Base-by-base conservation (phyloP, 2,888 invertebrate species). In the Pseudococcus jackbeardsleyi region DNA sequence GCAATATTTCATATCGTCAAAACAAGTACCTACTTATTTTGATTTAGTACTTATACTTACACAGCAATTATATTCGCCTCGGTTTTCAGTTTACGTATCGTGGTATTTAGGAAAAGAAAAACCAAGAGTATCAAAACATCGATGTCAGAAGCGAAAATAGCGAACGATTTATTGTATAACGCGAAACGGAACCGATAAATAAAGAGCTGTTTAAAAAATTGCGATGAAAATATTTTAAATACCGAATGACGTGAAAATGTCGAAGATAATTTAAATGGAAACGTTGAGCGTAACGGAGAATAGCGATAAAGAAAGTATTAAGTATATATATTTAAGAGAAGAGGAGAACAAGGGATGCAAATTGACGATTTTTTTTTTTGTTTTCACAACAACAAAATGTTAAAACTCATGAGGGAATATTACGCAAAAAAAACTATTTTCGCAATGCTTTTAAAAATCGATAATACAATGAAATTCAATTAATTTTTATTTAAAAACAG, bases 401-500 rank as follows among this genome's bases (percentile, higher is more conserved):
- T 33, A 5, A 33, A 72, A 72, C 68, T 72, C 68, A 72, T 72
- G 33, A 72, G 68, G 33, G 68, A 72, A 72, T 72, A 72, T 72
- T 72, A 33, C 33, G 26, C 33, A 33, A 33, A 33, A 72, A 72
- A 72, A 72, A 72, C 68, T 26, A 72, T 33, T 72, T 72, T 26
- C 12, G 68, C 33, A 59, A 72, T 15, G 68, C 68, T 11, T 26
- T 72, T 22, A 72, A 72, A 72, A 72, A 72, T 72, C 68, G 68
- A 72, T 72, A 7, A 72, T 59, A 59, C 68, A 33, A 33, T 72
- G 79, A 79, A 79, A 79, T 79, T 79, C 79, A 42, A 42, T 79
- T 79, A 79, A 79, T 79, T 79, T 79, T 79, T 79, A 79, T 79
- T 79, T 79, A 79, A 26, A 79, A 79, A 79, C 79, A 42, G 79